Base-by-base conservation (phyloP, 1,140 invertebrate genomes). In the Drosophila aff. region DNA sequence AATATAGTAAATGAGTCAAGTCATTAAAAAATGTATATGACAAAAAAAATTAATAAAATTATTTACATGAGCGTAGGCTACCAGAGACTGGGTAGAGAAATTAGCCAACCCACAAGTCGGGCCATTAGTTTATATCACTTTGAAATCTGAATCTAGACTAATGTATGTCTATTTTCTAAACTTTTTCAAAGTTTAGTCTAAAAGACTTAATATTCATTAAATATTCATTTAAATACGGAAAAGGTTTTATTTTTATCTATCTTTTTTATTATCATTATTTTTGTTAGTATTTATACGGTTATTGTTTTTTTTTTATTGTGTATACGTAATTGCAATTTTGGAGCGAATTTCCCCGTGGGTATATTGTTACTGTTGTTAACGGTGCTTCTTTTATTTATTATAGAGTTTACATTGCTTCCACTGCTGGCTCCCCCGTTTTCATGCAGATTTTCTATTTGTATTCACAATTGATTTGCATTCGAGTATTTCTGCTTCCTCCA, bases 381-480 rank as follows among this genome's bases (percentile, higher is more conserved):
- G 77, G 61, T 53, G 57, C 33, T 28, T 64, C 43, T 61, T 46
- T 55, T 62, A 47, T 71, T 76, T 68, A 62, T 62, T 68, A 41
- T 49, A 40, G 47, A 33, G 46, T 43, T 43, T 72, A 47, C 52
- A 60, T 58, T 79, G 66, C 31, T 50, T 66, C 23, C 57, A 41
- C 58, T 10, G 47, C 43, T 57, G 46, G 33, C 36, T 72, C 65
- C 33, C 40, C n/a, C 59, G 40, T n/a, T 44, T 62, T 43, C 50
- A 47, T 52, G 74, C 28, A 44, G 15, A 46, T 76, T 76, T 75
- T 65, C 75, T 67, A 71, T 65, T 76, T 87, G 55, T 74, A 49
- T 65, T 79, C 66, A 28, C 71, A 67, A 73, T 82, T 87, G 67
- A 82, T 77, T 87, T 80, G 74, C 74, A 68, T 78, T 77, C 43